Conservation (phyloP, 2,113 vertebrate genomes). For the Tetrao urogallus region DNA sequence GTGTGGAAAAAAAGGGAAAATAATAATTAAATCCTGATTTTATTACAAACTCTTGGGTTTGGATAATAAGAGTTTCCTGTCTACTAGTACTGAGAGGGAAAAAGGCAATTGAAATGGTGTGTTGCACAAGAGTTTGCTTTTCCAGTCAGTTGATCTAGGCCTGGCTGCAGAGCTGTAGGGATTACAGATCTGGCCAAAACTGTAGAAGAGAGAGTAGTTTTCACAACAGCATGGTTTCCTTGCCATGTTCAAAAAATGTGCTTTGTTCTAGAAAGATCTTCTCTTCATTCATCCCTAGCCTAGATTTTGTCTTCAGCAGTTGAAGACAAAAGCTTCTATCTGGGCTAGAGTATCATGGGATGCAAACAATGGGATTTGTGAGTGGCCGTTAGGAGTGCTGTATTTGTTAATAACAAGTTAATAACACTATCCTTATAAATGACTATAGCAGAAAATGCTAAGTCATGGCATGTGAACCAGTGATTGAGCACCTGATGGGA, state of each 20-base stretch:
- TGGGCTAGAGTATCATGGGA: not conserved
- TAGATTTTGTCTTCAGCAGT: not conserved
- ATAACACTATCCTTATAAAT: not conserved
- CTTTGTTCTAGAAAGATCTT: not conserved
- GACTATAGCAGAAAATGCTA: too few relatives aligned
- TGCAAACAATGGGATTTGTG: not conserved
- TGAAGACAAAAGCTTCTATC: not conserved
- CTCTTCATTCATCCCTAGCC: not conserved
- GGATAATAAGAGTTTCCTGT: not conserved
- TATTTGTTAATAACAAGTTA: slow-evolving; percentile 6
- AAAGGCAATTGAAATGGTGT: not conserved
- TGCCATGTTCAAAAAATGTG: not conserved
- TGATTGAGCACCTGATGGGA: too few relatives aligned
- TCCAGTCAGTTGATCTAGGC: not conserved
- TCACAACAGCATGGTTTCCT: not conserved
- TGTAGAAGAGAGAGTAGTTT: not conserved
- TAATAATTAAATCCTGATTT: not conserved
- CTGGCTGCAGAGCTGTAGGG: not conserved
- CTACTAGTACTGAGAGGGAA: not conserved
- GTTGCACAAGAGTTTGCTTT: not conserved
- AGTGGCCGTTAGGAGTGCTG: not conserved
- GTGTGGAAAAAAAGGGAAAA: not conserved
- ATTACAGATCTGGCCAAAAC: not conserved
- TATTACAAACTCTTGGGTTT: not conserved
- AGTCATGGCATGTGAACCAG: too few relatives aligned